These are phyloP conservation scores for Oscheius sp. DNA, from an alignment of 2,888 invertebrate genomes.

Conservation along the genomic window DNA sequence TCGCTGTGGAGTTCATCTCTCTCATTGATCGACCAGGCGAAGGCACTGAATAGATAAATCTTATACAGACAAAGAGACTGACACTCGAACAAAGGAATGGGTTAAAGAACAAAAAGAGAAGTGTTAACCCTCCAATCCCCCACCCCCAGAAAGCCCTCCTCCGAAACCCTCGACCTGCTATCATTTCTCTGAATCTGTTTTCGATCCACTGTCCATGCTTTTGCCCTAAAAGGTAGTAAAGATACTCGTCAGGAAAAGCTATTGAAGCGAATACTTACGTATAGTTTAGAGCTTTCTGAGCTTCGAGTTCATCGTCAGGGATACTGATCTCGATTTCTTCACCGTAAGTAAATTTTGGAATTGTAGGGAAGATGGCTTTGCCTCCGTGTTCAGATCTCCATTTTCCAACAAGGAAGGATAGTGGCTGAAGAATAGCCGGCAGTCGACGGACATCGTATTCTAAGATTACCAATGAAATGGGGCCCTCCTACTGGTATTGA, in stretches of 20 bases:
- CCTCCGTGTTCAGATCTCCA: slow-evolving; percentile 70
- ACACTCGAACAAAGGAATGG: not conserved
- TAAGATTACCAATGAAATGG: slow-evolving; percentile 28
- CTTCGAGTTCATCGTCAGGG: slow-evolving; percentile 57
- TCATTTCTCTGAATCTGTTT: slow-evolving; percentile 21
- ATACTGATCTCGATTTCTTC: slow-evolving; percentile 69
- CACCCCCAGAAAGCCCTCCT: slow-evolving; percentile 2
- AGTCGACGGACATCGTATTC: slow-evolving; percentile 64
- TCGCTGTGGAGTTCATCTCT: slow-evolving; percentile 69
- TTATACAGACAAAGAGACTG: not conserved
- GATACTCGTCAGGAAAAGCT: no score
- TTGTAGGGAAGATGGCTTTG: slow-evolving; percentile 56
- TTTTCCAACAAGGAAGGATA: slow-evolving; percentile 67
- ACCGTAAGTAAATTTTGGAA: slow-evolving; percentile 70
- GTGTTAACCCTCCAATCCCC: slow-evolving; percentile 5
- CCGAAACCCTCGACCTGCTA: slow-evolving; percentile 20
- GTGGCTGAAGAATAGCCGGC: slow-evolving; percentile 57
- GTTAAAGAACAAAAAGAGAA: not conserved
- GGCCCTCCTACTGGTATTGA: slow-evolving; percentile 51
- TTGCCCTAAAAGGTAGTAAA: slow-evolving; percentile 55
- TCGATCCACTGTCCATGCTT: slow-evolving; percentile 51
- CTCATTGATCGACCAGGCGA: slow-evolving; percentile 70
- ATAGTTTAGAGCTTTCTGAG: slow-evolving; percentile 67
- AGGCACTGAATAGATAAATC: slow-evolving; percentile 52
- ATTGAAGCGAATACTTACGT: slow-evolving; percentile 58